Conservation (phyloP, 2,797 vertebrate species). For the Mus spretus region DNA sequence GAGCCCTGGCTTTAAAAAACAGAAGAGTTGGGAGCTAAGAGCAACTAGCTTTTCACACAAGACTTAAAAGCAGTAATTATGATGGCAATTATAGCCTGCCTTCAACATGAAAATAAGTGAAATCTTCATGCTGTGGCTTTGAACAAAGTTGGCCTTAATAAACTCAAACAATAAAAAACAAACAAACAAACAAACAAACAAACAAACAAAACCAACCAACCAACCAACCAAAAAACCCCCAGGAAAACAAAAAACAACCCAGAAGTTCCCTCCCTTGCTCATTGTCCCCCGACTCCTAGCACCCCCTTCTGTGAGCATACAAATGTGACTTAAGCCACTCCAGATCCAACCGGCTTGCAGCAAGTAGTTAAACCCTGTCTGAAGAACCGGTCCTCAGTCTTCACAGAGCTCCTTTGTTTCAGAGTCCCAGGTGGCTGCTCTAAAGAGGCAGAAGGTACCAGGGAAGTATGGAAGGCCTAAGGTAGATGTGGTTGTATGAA, state of each 20-base stretch:
- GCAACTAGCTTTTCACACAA: conserved; percentile 26
- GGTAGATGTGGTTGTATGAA: neutral
- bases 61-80: conserved; percentile 10
- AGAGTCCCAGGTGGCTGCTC: neutral
- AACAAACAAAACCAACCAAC: too few species aligned
- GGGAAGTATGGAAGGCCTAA: neutral
- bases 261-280: neutral
- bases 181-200: too few species aligned
- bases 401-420: neutral
- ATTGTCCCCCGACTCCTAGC: neutral
- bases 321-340: neutral
- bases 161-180: conserved; percentile 5
- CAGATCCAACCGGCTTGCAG: neutral
- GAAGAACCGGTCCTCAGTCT: neutral
- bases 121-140: neutral
- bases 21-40: neutral
- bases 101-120: neutral
- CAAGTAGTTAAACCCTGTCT: neutral
- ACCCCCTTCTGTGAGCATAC: too few species aligned
- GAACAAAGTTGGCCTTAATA: conserved; percentile 31
- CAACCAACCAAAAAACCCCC: too few species aligned
- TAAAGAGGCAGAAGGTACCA: neutral
- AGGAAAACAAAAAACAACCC: neutral
- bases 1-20: neutral
- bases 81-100: neutral